phyloP scores from a whole-genome alignment of 2,888 invertebrate species.

The Acanthosepion pharaonis region DNA sequence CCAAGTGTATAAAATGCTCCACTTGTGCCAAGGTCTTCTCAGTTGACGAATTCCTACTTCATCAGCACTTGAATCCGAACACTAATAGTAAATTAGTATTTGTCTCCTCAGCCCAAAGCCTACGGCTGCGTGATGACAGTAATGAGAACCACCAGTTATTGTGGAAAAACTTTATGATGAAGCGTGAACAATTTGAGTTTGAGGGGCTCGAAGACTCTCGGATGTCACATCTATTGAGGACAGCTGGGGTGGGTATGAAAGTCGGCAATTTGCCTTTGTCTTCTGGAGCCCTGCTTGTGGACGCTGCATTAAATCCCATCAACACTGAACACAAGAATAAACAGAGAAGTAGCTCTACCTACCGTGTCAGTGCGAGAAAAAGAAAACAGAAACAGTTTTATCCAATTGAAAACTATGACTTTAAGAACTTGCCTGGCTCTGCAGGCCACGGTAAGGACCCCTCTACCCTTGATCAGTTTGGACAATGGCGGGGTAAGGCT shows the following conservation, averaged over 20 bases:
- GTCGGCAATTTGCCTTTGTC: neutral
- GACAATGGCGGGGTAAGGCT: neutral
- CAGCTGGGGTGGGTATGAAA: neutral
- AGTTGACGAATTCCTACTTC: conserved; percentile 64
- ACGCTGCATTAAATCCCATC: neutral
- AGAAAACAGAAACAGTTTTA: conserved; percentile 71
- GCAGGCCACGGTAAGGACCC: neutral
- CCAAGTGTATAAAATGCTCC: conserved; percentile 68
- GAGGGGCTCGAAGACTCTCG: neutral
- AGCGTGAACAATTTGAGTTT: neutral
- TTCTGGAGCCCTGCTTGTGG: neutral
- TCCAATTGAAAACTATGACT: conserved; percentile 69
- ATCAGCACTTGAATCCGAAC: conserved; percentile 42
- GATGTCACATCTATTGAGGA: neutral
- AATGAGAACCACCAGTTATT: neutral
- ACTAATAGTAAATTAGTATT: neutral
- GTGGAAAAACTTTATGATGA: conserved; percentile 42
- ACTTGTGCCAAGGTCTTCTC: conserved; percentile 69
- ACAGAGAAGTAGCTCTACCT: conserved; percentile 36
- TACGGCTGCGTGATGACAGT: neutral
- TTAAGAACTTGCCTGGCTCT: conserved; percentile 10
- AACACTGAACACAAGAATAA: neutral
- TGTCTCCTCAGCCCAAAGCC: neutral
- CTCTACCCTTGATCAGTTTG: neutral
- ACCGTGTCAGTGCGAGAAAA: conserved; percentile 68